Evolutionary conservation across 2,797 vertebrate genomes (phyloP).

Genomic region (Anguilla pacifica): DNA sequence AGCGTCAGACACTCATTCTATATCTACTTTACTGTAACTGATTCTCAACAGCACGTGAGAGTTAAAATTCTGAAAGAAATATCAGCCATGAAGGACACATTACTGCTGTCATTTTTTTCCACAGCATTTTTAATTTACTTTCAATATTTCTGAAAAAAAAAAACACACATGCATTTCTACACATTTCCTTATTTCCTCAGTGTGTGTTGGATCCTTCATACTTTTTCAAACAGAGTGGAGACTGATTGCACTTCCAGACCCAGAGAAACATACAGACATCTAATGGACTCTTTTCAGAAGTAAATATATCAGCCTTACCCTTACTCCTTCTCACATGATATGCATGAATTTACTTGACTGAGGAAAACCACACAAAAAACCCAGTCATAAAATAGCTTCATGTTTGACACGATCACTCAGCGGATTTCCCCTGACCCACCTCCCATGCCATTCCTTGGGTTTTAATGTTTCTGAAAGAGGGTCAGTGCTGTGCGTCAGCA

Average conservation of each 20-base stretch:
- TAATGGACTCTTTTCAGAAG: neutral
- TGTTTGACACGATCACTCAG: neutral
- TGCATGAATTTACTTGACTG: neutral
- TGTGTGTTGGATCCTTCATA: neutral
- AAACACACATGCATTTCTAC: neutral
- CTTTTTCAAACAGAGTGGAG: neutral
- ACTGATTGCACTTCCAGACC: neutral
- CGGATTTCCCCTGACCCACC: neutral
- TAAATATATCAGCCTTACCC: neutral
- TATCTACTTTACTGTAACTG: neutral
- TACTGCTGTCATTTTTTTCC: neutral
- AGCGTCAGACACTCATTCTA: neutral
- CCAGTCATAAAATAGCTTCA: neutral
- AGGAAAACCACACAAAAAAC: neutral
- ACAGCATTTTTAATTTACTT: neutral
- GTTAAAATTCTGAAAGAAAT: neutral
- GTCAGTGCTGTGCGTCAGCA: neutral
- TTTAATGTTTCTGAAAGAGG: neutral
- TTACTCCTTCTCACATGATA: neutral
- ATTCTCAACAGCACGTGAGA: neutral
- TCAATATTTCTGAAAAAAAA: neutral
- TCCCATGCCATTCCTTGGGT: neutral
- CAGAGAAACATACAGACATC: neutral
- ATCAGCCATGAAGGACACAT: neutral
- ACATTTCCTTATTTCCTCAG: no score